Percentiles rank a stretch among this genome's conserved stretches.
Conservation (phyloP, 2,113 vertebrate species). For the Alligator sinensis region DNA sequence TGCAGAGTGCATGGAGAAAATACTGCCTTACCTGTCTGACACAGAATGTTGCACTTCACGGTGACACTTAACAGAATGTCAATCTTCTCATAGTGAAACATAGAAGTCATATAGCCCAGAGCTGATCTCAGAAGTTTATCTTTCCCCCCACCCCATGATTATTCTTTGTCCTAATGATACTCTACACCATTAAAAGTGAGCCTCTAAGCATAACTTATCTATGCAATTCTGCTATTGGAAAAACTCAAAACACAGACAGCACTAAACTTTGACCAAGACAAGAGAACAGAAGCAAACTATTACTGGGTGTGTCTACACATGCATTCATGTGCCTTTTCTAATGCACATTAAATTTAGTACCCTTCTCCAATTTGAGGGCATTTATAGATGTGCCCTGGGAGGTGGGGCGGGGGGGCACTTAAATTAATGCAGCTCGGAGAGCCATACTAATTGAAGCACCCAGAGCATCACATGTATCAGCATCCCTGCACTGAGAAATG, state of each 20-base stretch:
- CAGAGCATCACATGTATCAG: too few species aligned
- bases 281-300: slow-evolving; percentile 20
- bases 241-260: slow-evolving; percentile 13
- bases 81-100: neutral
- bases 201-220: slow-evolving; percentile 29
- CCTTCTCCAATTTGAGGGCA: too few species aligned
- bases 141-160: too few species aligned
- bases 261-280: slow-evolving; percentile 27
- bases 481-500: too few species aligned
- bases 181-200: neutral
- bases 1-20: neutral
- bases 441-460: too few species aligned
- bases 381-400: too few species aligned
- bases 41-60: neutral
- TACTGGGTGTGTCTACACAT: neutral
- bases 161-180: neutral
- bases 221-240: neutral
- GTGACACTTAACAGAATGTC: neutral
- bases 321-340: too few species aligned
- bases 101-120: neutral
- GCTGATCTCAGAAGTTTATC: neutral
- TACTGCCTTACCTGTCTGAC: neutral
- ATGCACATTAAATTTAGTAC: too few species aligned
- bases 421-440: too few species aligned
- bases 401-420: too few species aligned